Percentiles rank a stretch among this genome's conserved stretches.
These are phyloP conservation scores for Antheraea mylitta DNA, from an alignment of 1,140 invertebrate species.

Conservation along the genomic window DNA sequence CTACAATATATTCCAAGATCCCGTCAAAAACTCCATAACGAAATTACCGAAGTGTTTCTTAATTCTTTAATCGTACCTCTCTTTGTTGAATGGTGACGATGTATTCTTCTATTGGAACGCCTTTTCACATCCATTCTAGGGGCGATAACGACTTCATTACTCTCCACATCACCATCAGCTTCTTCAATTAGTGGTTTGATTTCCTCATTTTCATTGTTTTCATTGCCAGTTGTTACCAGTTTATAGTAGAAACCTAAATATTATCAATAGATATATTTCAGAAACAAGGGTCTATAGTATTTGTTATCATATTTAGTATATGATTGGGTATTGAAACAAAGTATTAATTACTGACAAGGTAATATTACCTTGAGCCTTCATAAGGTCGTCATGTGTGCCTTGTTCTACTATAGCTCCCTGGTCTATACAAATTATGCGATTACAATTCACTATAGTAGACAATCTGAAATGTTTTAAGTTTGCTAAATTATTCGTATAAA, in stretches of 20 bases:
- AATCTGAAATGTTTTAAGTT: constrained; percentile 70
- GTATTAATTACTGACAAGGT: background rate
- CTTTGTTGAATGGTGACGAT: constrained; percentile 57
- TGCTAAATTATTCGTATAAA: background rate
- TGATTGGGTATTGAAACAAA: too few relatives aligned
- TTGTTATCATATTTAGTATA: too few relatives aligned
- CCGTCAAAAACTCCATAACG: too few relatives aligned
- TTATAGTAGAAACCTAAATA: constrained; percentile 59
- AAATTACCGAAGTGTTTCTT: too few relatives aligned
- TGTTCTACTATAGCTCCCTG: constrained; percentile 86
- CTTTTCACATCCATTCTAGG: constrained; percentile 50
- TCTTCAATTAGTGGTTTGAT: constrained; percentile 60
- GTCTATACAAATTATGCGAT: constrained; percentile 88
- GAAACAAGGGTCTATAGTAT: too few relatives aligned
- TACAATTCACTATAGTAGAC: constrained; percentile 90
- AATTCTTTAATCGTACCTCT: constrained; percentile 36
- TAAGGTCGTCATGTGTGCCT: constrained; percentile 90
- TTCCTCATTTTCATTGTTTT: constrained; percentile 54
- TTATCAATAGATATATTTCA: too few relatives aligned
- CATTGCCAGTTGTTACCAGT: constrained; percentile 57
- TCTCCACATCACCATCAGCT: constrained; percentile 33
- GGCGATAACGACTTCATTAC: constrained; percentile 29
- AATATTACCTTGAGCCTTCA: constrained; percentile 81
- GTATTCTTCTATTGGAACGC: constrained; percentile 48
- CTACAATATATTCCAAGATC: too few relatives aligned